phyloP scores from a whole-genome alignment of 2,113 vertebrate genomes.

The Dicentrarchus labrax region DNA sequence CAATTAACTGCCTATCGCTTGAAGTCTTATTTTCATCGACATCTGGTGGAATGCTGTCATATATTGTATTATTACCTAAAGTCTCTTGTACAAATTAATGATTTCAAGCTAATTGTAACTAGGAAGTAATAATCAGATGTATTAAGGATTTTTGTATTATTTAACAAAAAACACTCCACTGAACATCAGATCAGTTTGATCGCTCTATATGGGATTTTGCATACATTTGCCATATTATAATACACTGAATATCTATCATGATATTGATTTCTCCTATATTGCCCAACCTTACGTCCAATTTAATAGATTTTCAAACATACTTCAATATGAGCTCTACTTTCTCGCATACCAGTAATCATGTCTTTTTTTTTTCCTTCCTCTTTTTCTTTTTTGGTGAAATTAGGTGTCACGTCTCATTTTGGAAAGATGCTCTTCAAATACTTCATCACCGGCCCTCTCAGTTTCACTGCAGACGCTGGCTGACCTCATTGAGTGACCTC shows the following conservation, averaged over 20 bases:
- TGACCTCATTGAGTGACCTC: conserved; percentile 69
- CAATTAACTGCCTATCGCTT: too few species aligned
- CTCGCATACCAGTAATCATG: conserved; percentile 40
- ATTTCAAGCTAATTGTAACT: neutral
- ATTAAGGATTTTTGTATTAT: neutral
- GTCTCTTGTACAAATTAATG: neutral
- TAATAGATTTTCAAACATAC: conserved; percentile 5
- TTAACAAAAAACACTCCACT: neutral
- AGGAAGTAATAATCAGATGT: neutral
- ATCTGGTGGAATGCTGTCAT: too few species aligned
- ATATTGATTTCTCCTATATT: neutral
- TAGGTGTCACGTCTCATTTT: conserved; percentile 69
- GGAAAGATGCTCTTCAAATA: conserved; percentile 62
- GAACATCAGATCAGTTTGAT: neutral
- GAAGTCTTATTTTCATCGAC: too few species aligned
- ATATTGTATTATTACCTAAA: too few species aligned
- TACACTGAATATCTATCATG: neutral
- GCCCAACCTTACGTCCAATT: neutral
- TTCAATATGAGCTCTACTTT: conserved; percentile 22
- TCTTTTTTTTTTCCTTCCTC: neutral
- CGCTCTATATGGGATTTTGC: neutral
- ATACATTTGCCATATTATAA: neutral
- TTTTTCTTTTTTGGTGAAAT: conserved; percentile 35
- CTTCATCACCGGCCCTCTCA: conserved; percentile 63
- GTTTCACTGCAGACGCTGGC: conserved; percentile 58